A percentile compares a stretch with the other conserved stretches of the same genome.
These are phyloP conservation scores for Basileuterus tristriatus DNA, from an alignment of 2,797 vertebrate species.

Conservation along the genomic window DNA sequence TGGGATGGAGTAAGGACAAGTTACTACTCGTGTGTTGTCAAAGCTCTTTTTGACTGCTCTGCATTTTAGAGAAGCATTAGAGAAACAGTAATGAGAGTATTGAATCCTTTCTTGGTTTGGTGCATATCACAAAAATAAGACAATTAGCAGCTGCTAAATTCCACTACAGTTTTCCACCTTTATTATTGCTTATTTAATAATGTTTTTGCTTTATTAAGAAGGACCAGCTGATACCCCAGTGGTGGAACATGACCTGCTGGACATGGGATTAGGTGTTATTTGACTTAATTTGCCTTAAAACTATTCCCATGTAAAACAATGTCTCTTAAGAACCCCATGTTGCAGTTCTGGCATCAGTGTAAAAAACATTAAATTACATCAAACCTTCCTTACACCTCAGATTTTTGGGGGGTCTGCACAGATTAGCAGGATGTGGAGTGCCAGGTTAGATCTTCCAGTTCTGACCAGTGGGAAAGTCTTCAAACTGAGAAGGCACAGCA, in stretches of 20 bases:
- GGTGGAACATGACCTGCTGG: slow-evolving; percentile 12
- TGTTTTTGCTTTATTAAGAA: slow-evolving; percentile 53
- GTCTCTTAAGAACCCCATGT: not conserved
- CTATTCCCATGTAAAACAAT: not conserved
- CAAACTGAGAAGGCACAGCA: not conserved
- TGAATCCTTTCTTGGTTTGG: not conserved
- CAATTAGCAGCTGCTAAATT: slow-evolving; percentile 20
- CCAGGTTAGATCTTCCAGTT: slow-evolving; percentile 4
- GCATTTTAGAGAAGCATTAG: not conserved
- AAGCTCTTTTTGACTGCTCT: not conserved
- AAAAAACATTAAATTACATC: not conserved
- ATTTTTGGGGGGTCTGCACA: not conserved
- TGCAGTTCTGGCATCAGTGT: not conserved
- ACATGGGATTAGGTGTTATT: slow-evolving; percentile 36
- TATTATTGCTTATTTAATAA: not conserved
- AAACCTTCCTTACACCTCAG: not conserved
- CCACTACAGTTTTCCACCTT: slow-evolving; percentile 21
- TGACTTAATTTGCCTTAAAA: slow-evolving; percentile 56
- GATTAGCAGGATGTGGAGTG: not conserved
- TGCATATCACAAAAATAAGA: not conserved
- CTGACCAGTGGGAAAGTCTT: slow-evolving; percentile 32
- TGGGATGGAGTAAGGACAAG: not conserved
- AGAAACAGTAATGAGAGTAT: not conserved
- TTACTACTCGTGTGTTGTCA: not conserved
- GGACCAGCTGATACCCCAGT: slow-evolving; percentile 42